phyloP scores from a whole-genome alignment of 1,140 invertebrate species.

The Aporrectodea caliginosa region DNA sequence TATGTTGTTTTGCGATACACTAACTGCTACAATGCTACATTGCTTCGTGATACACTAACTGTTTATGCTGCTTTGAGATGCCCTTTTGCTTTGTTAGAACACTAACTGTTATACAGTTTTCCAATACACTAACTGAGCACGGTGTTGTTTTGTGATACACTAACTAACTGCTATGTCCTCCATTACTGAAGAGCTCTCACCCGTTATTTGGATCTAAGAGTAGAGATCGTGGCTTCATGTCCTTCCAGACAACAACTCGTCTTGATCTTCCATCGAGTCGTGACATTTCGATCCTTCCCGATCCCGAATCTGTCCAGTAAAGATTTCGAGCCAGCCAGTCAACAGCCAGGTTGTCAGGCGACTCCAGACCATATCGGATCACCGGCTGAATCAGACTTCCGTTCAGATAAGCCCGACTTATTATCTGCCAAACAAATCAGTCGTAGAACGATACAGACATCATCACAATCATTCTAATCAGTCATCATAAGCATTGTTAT shows the following conservation, averaged over 20 bases:
- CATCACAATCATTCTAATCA: too few species aligned
- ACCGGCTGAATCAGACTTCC: constrained; percentile 70
- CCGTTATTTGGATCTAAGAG: constrained; percentile 83
- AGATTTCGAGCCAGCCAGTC: constrained; percentile 91
- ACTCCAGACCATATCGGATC: constrained; percentile 75
- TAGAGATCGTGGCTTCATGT: constrained; percentile 78
- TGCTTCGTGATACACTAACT: too few species aligned
- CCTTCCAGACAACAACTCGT: constrained; percentile 72
- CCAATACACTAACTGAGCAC: too few species aligned
- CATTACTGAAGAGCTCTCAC: constrained; percentile 60
- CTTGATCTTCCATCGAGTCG: constrained; percentile 72
- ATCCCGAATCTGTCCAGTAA: constrained; percentile 92
- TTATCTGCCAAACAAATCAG: constrained; percentile 42
- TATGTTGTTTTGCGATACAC: too few species aligned
- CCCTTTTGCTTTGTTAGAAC: too few species aligned
- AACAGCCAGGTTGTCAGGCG: constrained; percentile 72
- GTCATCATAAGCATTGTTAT: too few species aligned
- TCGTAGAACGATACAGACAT: too few species aligned
- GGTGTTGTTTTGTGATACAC: too few species aligned
- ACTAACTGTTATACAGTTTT: too few species aligned
- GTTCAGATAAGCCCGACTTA: constrained; percentile 57
- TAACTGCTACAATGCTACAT: too few species aligned
- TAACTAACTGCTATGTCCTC: too few species aligned
- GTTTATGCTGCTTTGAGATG: too few species aligned
- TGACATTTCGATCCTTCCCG: constrained; percentile 84